Base-by-base conservation (phyloP, 2,888 invertebrate genomes). In the Notocelia uddmanniana region DNA sequence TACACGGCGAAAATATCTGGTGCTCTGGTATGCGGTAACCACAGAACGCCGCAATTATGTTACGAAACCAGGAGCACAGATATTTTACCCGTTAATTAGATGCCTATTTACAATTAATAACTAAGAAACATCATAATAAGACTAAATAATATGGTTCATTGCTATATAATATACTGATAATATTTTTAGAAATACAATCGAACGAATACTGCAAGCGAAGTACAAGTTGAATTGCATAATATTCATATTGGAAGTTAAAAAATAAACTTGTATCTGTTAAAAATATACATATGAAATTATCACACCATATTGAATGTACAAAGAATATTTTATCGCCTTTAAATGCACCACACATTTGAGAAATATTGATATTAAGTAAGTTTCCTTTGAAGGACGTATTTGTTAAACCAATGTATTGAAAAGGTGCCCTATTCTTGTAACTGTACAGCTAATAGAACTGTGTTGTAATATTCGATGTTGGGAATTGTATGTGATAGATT, bases 371-470 rank as follows among this genome's bases (percentile, higher is more conserved):
- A 58, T 58, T 15, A 50, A 54, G 13, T 70, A 70, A 70, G 64
- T 64, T 64, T 58, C 23, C 26, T 26, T 48, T 37, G 48, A 50
- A 58, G 48, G 26, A 23, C 37, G 21, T 58, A 55, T 34, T 50
- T 45, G 59, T 66, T 45, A 21, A 67, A 54, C 71, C 41, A 31
- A 71, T 67, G 71, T 71, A 67, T 67, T 67, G 71, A 67, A 62
- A 62, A 62, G 70, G 60, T 72, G 72, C 62, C 62, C 55, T 71
- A 66, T 60, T 72, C 68, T 72, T 60, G 50, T 68, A 67, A 67
- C 48, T 72, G 55, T 72, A 68, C 62, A 67, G 59, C 45, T 21
- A 52, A 72, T 57, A 62, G 37, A 66, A 34, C 54, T 60, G 67
- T 60, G 60, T 60, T 72, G 71, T 55, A 67, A 63, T 68, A 55